Conservation (phyloP, 2,113 vertebrate species). For the Lycaon pictus region DNA sequence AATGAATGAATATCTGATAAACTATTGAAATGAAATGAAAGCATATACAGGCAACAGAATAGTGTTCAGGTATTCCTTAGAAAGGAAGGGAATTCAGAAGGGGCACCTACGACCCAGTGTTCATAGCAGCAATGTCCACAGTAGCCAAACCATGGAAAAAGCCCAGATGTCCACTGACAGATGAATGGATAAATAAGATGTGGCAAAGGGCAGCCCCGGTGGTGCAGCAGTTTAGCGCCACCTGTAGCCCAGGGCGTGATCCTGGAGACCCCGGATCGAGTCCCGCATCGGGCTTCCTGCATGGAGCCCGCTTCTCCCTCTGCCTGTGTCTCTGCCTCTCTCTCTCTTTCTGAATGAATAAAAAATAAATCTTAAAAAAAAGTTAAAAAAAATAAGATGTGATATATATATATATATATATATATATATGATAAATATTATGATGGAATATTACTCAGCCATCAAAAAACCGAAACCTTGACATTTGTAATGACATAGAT, state of each 20-base stretch:
- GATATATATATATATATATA: not conserved
- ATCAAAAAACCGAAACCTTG: not conserved
- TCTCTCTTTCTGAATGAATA: too few species aligned
- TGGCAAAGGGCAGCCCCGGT: too few species aligned
- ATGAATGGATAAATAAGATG: not conserved
- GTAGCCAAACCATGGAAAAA: not conserved
- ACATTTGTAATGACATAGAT: not conserved
- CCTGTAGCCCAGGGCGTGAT: too few species aligned
- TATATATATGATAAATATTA: too few species aligned
- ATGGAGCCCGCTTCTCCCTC: too few species aligned
- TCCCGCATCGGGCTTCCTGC: too few species aligned
- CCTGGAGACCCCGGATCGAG: too few species aligned
- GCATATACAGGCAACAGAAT: not conserved
- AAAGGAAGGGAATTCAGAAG: not conserved
- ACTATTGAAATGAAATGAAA: not conserved
- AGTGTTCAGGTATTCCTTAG: not conserved
- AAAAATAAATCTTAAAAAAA: too few species aligned
- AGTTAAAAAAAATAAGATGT: not conserved
- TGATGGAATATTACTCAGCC: too few species aligned
- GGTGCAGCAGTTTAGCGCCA: too few species aligned
- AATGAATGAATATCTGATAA: not conserved
- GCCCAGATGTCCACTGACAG: not conserved
- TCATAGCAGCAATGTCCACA: not conserved
- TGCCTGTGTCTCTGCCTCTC: too few species aligned
- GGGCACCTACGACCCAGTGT: not conserved